phyloP scores from a whole-genome alignment of 1,140 invertebrate genomes.

The Drosophila novamexicana region DNA sequence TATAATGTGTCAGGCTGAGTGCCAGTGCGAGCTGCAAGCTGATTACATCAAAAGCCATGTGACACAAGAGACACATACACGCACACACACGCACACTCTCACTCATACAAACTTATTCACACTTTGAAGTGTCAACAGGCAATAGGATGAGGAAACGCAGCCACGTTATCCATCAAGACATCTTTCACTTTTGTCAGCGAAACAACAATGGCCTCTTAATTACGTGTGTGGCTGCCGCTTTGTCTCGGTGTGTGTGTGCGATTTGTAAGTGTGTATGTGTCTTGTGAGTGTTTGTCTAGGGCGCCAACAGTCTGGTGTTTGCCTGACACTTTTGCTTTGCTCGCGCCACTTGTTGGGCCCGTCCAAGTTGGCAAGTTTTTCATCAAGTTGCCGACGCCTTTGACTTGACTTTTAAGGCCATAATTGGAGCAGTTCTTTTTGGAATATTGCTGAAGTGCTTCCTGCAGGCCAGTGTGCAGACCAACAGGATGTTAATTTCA shows the following conservation, averaged over 20 bases:
- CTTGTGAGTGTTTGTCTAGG: conserved; percentile 43
- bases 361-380: conserved; percentile 47
- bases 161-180: conserved; percentile 79
- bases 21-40: conserved; percentile 48
- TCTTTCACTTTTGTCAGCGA: conserved; percentile 84
- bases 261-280: conserved; percentile 31
- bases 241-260: conserved; percentile 19
- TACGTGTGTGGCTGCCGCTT: conserved; percentile 64
- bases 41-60: conserved; percentile 73
- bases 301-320: conserved; percentile 62
- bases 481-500: conserved; percentile 79
- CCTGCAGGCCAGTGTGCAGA: conserved; percentile 38
- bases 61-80: conserved; percentile 18
- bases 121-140: conserved; percentile 83
- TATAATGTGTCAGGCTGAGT: conserved; percentile 71
- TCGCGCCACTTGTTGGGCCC: conserved; percentile 52
- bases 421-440: conserved; percentile 63
- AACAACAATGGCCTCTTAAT: conserved; percentile 84
- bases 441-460: conserved; percentile 40
- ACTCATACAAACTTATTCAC: conserved; percentile 38
- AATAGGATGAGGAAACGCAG: conserved; percentile 45
- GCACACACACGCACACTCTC: conserved; percentile 24
- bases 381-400: conserved; percentile 38
- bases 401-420: conserved; percentile 58
- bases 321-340: conserved; percentile 76